A percentile compares a stretch with the other conserved stretches of the same genome.
Evolutionary conservation across 2,797 vertebrate species (phyloP).

Genomic region (Neopelma chrysocephalum): DNA sequence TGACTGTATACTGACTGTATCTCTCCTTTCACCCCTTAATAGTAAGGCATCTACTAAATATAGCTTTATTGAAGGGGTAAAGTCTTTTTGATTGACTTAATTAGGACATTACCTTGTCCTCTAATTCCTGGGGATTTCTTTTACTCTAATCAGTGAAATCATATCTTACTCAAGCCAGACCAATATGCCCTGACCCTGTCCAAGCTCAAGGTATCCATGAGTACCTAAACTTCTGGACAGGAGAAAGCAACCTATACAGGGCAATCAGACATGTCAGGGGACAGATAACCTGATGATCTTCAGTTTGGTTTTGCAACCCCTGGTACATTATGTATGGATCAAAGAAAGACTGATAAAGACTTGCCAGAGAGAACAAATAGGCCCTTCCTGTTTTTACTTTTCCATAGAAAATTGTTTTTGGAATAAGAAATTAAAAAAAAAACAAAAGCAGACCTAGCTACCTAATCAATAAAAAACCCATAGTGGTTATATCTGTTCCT

Average conservation of each 20-base stretch:
- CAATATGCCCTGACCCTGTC: neutral
- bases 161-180: neutral
- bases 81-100: neutral
- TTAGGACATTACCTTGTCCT: neutral
- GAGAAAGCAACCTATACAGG: neutral
- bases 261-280: neutral
- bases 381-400: neutral
- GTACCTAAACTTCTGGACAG: neutral
- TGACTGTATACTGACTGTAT: neutral
- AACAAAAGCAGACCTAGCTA: neutral
- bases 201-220: neutral
- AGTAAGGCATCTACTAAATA: neutral
- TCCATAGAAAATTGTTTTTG: neutral
- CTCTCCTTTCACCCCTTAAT: neutral
- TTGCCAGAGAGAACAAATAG: neutral
- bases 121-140: neutral
- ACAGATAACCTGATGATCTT: neutral
- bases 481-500: neutral
- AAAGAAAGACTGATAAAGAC: neutral
- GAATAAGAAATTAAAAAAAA: neutral
- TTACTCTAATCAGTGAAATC: neutral
- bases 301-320: neutral
- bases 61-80: neutral
- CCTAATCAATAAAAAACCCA: neutral
- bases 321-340: neutral